Evolutionary conservation across 2,113 vertebrate genomes (phyloP), one percentile per base, ranked within the genome.

Genomic region (Alaudala cheleensis): DNA sequence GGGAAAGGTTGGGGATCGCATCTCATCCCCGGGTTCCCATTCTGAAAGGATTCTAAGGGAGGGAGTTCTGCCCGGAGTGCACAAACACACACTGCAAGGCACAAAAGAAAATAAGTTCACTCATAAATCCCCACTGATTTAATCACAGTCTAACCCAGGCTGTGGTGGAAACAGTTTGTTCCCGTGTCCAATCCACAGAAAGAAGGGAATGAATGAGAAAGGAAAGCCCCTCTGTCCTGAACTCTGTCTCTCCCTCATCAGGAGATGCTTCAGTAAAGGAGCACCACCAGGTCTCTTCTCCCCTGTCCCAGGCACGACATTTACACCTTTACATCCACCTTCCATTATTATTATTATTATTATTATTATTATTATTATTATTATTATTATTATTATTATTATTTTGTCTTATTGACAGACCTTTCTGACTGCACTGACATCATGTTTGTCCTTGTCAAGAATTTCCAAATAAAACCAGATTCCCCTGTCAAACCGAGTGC

Each of bases 211-310:
- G 34, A 15, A 39, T 10, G 24, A 29, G 67, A 66, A 70, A 74
- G 39, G 34, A 39, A n/a, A 66, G 9, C 14, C 16, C 17, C 47
- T 72, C n/a, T 54, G 26, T 21, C 37, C 64, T 33, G 31, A 50
- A 5, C 47, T 56, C 37, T 66, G 40, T 17, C 25, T 70, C 40
- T 65, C 28, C 33, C 37, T 78, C 37, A 22, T 21, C 40, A 14
- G 9, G 26, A 34, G 18, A 25, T 0, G 0, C 1, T 47, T 44
- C 47, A 26, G 1, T 42, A 28, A 40, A 53, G n/a, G 9, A 50
- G 9, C 11, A 37, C 26, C 44, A 47, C 9, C 6, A 51, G 9
- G 4, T 49, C 26, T 51, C 26, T 37, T 33, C 33, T 72, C 57
- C 19, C 10, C 14, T 51, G 39, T 25, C 24, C 51, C 34, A 58